phyloP scores from a whole-genome alignment of 2,113 vertebrate species.

The Menidia beryllina region DNA sequence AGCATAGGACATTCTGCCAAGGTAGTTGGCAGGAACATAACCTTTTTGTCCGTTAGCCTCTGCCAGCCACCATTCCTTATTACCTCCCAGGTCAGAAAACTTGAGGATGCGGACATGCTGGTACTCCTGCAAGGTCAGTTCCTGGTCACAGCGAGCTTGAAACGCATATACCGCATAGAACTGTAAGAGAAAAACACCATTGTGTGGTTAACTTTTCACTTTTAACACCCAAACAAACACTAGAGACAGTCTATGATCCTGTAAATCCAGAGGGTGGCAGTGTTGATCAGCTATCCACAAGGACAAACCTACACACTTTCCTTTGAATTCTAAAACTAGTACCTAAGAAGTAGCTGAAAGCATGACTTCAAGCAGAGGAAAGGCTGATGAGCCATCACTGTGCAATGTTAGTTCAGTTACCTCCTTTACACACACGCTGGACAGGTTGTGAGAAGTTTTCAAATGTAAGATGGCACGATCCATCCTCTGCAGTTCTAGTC shows the following conservation, averaged over 20 bases:
- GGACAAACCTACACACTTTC: too few relatives aligned
- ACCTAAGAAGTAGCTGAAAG: too few relatives aligned
- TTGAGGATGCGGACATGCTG: constrained; percentile 90
- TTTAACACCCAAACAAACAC: background rate
- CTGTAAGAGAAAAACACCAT: constrained; percentile 65
- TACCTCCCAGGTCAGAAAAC: constrained; percentile 93
- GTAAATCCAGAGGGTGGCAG: constrained; percentile 64
- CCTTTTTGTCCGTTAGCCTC: constrained; percentile 92
- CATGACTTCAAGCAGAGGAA: too few relatives aligned
- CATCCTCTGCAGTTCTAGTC: too few relatives aligned
- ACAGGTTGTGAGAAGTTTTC: too few relatives aligned
- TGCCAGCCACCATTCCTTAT: constrained; percentile 97
- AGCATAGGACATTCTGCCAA: constrained; percentile 96
- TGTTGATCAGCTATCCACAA: constrained; percentile 39
- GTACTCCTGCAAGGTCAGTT: constrained; percentile 93
- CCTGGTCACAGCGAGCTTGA: constrained; percentile 91
- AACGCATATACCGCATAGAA: constrained; percentile 97
- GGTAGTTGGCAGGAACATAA: constrained; percentile 96
- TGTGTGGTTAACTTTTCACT: background rate
- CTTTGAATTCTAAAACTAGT: too few relatives aligned
- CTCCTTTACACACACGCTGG: too few relatives aligned
- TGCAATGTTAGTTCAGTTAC: too few relatives aligned
- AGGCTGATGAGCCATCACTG: too few relatives aligned
- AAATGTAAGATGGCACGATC: too few relatives aligned
- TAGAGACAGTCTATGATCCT: background rate